Evolutionary conservation across 2,797 vertebrate species (phyloP).

Genomic region (Cuculus canorus): DNA sequence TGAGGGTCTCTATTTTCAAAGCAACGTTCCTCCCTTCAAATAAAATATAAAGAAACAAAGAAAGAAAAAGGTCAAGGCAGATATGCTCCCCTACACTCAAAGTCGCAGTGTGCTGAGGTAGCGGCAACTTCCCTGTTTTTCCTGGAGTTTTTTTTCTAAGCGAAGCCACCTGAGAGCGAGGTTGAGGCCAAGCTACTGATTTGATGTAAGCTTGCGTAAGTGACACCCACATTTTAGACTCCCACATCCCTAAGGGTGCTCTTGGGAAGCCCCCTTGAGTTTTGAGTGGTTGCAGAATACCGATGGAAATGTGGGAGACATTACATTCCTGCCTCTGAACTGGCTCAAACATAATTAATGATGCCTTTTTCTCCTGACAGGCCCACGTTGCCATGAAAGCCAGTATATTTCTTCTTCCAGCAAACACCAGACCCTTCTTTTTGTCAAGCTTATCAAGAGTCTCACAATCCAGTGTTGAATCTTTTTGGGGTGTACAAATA

Average conservation of each 20-base stretch:
- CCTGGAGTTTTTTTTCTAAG: neutral
- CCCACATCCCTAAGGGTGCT: neutral
- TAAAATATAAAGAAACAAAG: neutral
- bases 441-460: slow-evolving; percentile 30
- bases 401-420: slow-evolving; percentile 2
- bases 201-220: neutral
- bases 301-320: neutral
- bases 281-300: neutral
- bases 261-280: neutral
- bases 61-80: neutral
- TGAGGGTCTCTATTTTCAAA: neutral
- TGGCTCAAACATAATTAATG: neutral
- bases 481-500: neutral
- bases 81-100: neutral
- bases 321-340: neutral
- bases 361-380: neutral
- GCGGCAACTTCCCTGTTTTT: neutral
- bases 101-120: neutral
- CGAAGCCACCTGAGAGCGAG: neutral
- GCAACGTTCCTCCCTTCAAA: neutral
- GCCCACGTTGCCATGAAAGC: neutral
- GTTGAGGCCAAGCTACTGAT: neutral
- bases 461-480: neutral
- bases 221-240: neutral
- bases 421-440: slow-evolving; percentile 2